Conservation (phyloP, 2,888 invertebrate species). For the Pycnomerus fuliginosus region DNA sequence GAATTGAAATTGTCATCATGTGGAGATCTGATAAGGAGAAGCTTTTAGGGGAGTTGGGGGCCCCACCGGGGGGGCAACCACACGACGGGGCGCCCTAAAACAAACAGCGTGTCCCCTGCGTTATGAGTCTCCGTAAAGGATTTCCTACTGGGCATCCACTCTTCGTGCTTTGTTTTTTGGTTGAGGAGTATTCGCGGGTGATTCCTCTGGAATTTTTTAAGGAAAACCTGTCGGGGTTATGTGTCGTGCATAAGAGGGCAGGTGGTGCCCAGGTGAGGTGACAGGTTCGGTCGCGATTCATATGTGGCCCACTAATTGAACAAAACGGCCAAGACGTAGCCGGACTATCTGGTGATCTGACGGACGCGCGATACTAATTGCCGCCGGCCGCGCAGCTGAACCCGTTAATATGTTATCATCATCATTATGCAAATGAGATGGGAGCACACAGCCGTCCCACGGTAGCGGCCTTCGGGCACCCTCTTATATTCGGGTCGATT, state of each 20-base stretch:
- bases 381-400: slow-evolving; percentile 49
- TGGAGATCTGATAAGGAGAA: slow-evolving; percentile 53
- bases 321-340: slow-evolving; percentile 35
- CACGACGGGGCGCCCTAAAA: slow-evolving; percentile 50
- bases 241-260: slow-evolving; percentile 19
- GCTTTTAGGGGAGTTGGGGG: slow-evolving; percentile 47
- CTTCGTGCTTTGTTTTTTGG: slow-evolving; percentile 25
- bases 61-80: slow-evolving; percentile 39
- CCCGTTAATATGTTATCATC: slow-evolving; percentile 50
- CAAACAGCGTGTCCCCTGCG: slow-evolving; percentile 50
- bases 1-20: slow-evolving; percentile 54
- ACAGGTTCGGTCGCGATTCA: slow-evolving; percentile 42
- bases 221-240: no score
- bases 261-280: slow-evolving; percentile 32
- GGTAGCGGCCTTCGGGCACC: slow-evolving; percentile 34
- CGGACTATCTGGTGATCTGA: slow-evolving; percentile 34
- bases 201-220: no score
- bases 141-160: slow-evolving; percentile 48
- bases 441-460: slow-evolving; percentile 32
- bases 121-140: slow-evolving; percentile 48
- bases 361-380: slow-evolving; percentile 47
- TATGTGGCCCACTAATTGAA: slow-evolving; percentile 41
- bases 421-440: slow-evolving; percentile 50
- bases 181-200: neutral
- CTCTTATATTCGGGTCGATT: no score